Percentiles rank a stretch among this genome's conserved stretches.
Evolutionary conservation across 2,113 vertebrate species (phyloP).

Genomic region (Bos indicus): DNA sequence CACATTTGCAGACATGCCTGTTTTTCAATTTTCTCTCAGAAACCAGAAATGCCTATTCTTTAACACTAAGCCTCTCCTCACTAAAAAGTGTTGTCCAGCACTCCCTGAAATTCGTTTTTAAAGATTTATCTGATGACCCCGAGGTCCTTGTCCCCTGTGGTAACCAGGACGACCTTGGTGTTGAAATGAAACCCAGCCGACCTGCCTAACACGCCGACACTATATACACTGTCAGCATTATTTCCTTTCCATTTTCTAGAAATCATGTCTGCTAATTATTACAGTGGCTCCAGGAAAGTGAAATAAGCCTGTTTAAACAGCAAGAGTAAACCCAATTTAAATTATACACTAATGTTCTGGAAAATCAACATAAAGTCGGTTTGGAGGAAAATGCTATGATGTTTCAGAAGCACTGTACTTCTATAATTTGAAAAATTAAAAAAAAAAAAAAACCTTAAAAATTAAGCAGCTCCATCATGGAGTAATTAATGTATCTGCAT

Average conservation of each 20-base stretch:
- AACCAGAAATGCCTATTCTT: conserved; percentile 30
- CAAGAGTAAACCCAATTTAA: conserved; percentile 35
- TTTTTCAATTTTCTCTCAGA: conserved; percentile 56
- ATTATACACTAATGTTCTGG: conserved; percentile 31
- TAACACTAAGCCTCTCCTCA: conserved; percentile 31
- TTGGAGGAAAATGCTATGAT: neutral
- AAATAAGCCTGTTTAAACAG: conserved; percentile 40
- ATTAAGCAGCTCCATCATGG: neutral
- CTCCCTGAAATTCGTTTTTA: conserved; percentile 2
- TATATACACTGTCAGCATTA: neutral
- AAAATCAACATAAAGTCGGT: conserved; percentile 5
- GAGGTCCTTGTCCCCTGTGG: neutral
- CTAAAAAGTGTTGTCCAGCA: neutral
- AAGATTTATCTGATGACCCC: neutral
- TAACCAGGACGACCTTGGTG: neutral
- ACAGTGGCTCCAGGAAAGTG: neutral
- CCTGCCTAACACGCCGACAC: neutral
- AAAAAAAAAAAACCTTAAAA: neutral
- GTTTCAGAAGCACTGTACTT: neutral
- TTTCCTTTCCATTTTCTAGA: conserved; percentile 32
- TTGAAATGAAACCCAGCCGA: neutral
- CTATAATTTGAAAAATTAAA: neutral
- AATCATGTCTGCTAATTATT: conserved; percentile 49
- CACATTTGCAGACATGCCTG: conserved; percentile 40
- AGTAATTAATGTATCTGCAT: neutral